These are phyloP conservation scores for Phaedon cochleariae DNA, from an alignment of 2,888 invertebrate species.

Conservation along the genomic window DNA sequence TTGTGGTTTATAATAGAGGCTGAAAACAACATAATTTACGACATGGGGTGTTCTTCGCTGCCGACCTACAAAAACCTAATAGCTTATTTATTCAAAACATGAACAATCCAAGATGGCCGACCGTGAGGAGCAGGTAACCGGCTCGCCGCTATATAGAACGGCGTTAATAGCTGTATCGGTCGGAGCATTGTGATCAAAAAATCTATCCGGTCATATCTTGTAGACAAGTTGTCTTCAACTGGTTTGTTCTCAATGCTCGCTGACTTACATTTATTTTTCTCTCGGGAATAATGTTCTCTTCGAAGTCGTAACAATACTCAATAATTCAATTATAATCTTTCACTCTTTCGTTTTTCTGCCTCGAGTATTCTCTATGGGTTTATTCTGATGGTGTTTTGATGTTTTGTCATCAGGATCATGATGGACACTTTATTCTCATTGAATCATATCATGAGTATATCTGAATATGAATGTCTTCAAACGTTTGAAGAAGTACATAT, in stretches of 20 bases:
- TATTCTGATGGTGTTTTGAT: too few species aligned
- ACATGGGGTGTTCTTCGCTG: slow-evolving; percentile 56
- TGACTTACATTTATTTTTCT: slow-evolving; percentile 18
- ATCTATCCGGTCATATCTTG: slow-evolving; percentile 38
- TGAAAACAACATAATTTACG: slow-evolving; percentile 64
- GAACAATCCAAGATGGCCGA: slow-evolving; percentile 64
- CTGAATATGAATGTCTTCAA: too few species aligned
- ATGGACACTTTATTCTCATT: too few species aligned
- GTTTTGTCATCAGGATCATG: too few species aligned
- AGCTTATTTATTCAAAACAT: slow-evolving; percentile 65
- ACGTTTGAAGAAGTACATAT: too few species aligned
- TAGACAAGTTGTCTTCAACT: slow-evolving; percentile 30
- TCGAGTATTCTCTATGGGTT: too few species aligned
- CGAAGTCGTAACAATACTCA: not conserved
- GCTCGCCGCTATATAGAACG: slow-evolving; percentile 29
- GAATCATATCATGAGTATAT: too few species aligned
- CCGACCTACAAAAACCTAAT: slow-evolving; percentile 64
- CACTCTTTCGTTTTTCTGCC: not conserved
- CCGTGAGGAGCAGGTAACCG: slow-evolving; percentile 35
- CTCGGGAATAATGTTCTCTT: not conserved
- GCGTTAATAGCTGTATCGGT: slow-evolving; percentile 28
- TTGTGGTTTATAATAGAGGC: slow-evolving; percentile 47
- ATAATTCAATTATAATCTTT: not conserved
- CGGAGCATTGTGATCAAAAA: slow-evolving; percentile 40
- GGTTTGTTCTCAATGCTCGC: slow-evolving; percentile 27